phyloP scores from a whole-genome alignment of 1,140 invertebrate genomes.

The Papilio glaucus region DNA sequence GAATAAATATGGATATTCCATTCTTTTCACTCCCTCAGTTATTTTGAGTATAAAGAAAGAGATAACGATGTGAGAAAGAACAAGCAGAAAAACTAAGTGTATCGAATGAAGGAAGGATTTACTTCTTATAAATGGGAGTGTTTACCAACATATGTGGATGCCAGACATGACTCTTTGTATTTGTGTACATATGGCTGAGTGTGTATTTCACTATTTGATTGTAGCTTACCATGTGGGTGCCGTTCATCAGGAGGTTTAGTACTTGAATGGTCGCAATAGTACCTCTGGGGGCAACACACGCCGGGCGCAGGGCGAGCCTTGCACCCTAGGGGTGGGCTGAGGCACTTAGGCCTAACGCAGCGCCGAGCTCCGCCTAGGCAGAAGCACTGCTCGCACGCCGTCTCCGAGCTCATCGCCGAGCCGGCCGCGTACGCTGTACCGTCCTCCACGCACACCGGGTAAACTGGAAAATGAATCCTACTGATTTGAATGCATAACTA shows the following conservation, averaged over 20 bases:
- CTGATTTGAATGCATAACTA: slow-evolving; percentile 16
- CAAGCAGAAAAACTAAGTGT: background rate
- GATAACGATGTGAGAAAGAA: background rate
- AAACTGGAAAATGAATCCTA: slow-evolving; percentile 43
- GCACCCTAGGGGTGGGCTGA: slow-evolving; percentile 91
- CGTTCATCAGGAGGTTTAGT: slow-evolving; percentile 45
- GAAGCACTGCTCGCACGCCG: slow-evolving; percentile 94
- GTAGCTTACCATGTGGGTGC: slow-evolving; percentile 53
- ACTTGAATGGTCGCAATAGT: slow-evolving; percentile 88
- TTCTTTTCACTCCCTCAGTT: no score
- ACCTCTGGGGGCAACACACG: slow-evolving; percentile 92
- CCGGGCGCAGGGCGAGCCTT: slow-evolving; percentile 86
- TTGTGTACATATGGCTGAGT: no score
- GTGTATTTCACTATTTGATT: background rate
- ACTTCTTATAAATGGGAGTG: no score
- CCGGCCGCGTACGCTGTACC: slow-evolving; percentile 91
- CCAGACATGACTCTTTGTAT: no score
- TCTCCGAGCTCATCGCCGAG: slow-evolving; percentile 91
- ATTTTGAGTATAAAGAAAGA: no score
- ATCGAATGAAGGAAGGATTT: no score
- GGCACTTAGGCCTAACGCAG: slow-evolving; percentile 92
- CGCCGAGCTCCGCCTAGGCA: slow-evolving; percentile 90
- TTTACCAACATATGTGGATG: no score
- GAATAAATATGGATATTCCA: no score
- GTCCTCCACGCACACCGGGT: slow-evolving; percentile 88